A percentile compares a stretch with the other conserved stretches of the same genome.
These are phyloP conservation scores for Pterostichus niger DNA, from an alignment of 2,888 invertebrate genomes.

Conservation along the genomic window DNA sequence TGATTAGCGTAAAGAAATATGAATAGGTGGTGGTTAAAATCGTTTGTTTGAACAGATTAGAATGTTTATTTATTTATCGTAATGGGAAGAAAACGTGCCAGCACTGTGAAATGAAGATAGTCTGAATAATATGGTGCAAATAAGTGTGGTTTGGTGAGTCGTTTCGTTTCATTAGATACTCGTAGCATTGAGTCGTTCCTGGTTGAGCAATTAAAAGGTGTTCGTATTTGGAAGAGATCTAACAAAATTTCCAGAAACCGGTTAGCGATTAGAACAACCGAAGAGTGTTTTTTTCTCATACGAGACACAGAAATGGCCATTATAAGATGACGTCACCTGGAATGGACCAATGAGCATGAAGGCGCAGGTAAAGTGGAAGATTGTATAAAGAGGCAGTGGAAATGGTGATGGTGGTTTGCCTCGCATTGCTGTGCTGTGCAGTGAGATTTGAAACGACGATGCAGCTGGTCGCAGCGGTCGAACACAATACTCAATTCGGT, in stretches of 20 bases:
- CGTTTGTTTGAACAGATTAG: neutral
- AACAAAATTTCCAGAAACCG: slow-evolving; percentile 65
- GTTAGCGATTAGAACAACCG: slow-evolving; percentile 65
- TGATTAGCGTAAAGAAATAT: neutral
- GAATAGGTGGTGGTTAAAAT: neutral
- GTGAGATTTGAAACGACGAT: slow-evolving; percentile 58
- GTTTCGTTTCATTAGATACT: slow-evolving; percentile 1
- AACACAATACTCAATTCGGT: neutral
- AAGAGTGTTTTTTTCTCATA: slow-evolving; percentile 61
- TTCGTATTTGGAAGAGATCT: slow-evolving; percentile 64
- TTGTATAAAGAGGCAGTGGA: slow-evolving; percentile 67
- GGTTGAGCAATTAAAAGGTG: slow-evolving; percentile 57
- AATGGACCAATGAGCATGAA: slow-evolving; percentile 66
- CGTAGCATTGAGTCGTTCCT: slow-evolving; percentile 9
- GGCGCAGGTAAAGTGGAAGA: slow-evolving; percentile 67
- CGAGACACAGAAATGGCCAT: slow-evolving; percentile 65
- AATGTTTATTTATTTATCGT: slow-evolving; percentile 19
- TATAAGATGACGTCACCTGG: slow-evolving; percentile 60
- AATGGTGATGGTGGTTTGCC: slow-evolving; percentile 57
- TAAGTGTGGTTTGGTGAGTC: neutral
- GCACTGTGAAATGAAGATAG: neutral
- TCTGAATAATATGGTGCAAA: neutral
- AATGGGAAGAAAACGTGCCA: slow-evolving; percentile 19
- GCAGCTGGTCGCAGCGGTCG: slow-evolving; percentile 48
- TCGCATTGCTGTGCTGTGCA: slow-evolving; percentile 54